Conservation (phyloP, 2,113 vertebrate species). For the Bubo scandiacus region DNA sequence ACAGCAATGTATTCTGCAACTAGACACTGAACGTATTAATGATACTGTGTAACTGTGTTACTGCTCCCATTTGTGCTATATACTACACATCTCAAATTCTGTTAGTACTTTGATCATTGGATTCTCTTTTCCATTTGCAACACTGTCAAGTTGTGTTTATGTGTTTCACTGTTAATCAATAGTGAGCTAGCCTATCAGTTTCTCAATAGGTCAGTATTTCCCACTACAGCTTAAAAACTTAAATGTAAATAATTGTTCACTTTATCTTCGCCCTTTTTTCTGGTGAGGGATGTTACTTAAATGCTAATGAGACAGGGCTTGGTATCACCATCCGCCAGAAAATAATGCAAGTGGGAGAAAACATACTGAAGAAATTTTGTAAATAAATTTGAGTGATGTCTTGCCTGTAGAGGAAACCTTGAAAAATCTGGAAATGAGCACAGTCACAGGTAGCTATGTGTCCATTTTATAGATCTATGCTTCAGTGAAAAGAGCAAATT, state of each 20-base stretch:
- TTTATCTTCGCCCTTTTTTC: background rate
- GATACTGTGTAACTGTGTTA: background rate
- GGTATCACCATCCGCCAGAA: background rate
- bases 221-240: background rate
- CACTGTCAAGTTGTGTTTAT: background rate
- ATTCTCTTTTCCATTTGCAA: conserved; percentile 6
- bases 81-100: background rate
- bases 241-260: background rate
- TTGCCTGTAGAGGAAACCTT: background rate
- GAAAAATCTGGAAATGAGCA: background rate
- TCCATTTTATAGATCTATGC: background rate
- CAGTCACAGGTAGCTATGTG: background rate
- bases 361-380: background rate
- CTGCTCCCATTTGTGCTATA: background rate
- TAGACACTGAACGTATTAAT: background rate
- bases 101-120: background rate
- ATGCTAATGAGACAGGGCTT: background rate
- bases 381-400: background rate
- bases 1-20: background rate
- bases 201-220: background rate
- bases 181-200: background rate
- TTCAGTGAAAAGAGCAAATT: background rate
- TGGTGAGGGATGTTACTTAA: background rate
- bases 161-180: background rate
- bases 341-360: background rate